Conservation (phyloP, 2,888 invertebrate genomes). For the Schrankia costaestrigalis region DNA sequence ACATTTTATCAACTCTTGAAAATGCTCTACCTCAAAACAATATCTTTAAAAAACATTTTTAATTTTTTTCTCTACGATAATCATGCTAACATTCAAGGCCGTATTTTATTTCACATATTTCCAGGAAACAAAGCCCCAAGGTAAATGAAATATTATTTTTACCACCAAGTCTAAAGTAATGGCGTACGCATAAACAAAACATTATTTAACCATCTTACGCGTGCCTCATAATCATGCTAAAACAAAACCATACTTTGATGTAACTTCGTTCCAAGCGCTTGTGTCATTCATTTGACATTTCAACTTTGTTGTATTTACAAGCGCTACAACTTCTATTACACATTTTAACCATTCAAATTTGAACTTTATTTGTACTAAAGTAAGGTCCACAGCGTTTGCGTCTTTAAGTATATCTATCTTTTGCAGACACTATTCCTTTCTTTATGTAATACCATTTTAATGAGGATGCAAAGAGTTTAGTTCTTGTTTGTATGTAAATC, state of each 20-base stretch:
- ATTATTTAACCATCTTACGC: slow-evolving; percentile 23
- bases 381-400: slow-evolving; percentile 1
- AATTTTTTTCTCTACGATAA: no score
- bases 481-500: slow-evolving; percentile 14
- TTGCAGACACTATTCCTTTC: slow-evolving; percentile 28
- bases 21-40: no score
- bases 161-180: slow-evolving; percentile 4
- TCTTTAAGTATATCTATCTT: slow-evolving; percentile 28
- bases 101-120: no score
- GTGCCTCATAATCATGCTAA: slow-evolving; percentile 41
- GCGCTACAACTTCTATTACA: background rate
- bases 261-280: slow-evolving; percentile 39
- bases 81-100: no score
- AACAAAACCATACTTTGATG: slow-evolving; percentile 45
- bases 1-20: no score
- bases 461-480: slow-evolving; percentile 32
- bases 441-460: slow-evolving; percentile 39
- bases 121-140: no score
- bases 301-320: slow-evolving; percentile 36
- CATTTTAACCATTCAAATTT: slow-evolving; percentile 7
- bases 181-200: slow-evolving; percentile 22
- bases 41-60: no score
- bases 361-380: slow-evolving; percentile 9
- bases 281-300: slow-evolving; percentile 46
- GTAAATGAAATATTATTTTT: no score